Evolutionary conservation across 2,113 vertebrate genomes (phyloP).

Genomic region (Myrmecobius fasciatus): DNA sequence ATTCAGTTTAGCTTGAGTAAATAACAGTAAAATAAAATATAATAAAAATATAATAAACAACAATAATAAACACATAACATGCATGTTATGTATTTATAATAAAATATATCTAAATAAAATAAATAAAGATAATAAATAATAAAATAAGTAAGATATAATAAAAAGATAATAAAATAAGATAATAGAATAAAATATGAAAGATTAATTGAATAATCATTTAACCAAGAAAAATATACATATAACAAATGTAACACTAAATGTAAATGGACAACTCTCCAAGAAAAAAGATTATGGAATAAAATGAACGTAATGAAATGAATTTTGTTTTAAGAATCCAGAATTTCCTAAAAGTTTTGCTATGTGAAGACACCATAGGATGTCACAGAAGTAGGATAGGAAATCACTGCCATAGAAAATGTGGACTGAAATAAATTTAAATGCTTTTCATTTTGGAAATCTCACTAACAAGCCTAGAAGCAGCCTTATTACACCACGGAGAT

Average conservation of each 20-base stretch:
- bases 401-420: background rate
- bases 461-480: background rate
- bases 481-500: background rate
- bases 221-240: background rate
- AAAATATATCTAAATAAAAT: too few species aligned
- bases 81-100: too few species aligned
- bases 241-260: constrained; percentile 4
- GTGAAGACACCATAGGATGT: background rate
- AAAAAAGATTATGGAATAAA: too few species aligned
- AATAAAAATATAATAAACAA: too few species aligned
- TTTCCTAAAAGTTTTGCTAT: background rate
- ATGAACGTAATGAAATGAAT: background rate
- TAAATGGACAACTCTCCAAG: background rate
- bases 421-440: background rate
- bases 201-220: too few species aligned
- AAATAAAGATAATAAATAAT: too few species aligned
- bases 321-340: constrained; percentile 17
- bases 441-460: background rate
- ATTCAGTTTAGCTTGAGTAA: too few species aligned
- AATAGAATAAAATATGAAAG: too few species aligned
- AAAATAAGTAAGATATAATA: too few species aligned
- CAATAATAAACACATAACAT: too few species aligned
- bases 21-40: too few species aligned
- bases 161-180: too few species aligned
- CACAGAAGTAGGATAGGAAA: background rate